Evolutionary conservation across 2,888 invertebrate species (phyloP).

Genomic region (Stramonita haemastoma): DNA sequence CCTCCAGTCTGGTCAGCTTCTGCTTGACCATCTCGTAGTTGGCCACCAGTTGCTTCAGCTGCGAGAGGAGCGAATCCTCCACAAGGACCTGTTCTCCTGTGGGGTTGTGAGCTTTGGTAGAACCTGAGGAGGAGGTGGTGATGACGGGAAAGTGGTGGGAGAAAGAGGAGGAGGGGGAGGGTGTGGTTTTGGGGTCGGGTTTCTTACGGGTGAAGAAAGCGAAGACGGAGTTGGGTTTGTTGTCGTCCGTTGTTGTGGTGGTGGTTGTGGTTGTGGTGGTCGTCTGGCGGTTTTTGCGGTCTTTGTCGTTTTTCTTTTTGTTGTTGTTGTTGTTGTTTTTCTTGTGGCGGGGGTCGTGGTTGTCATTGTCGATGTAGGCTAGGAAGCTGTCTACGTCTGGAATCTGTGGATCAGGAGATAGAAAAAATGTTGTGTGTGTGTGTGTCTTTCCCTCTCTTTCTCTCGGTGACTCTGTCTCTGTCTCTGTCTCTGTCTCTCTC

Average conservation of each 20-base stretch:
- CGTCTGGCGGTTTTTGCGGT: conserved; percentile 12
- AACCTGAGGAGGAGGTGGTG: not conserved
- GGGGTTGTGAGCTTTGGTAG: not conserved
- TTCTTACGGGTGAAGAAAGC: not conserved
- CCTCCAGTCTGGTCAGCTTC: conserved; percentile 32
- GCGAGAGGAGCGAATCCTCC: conserved; percentile 29
- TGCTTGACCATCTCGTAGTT: conserved; percentile 43
- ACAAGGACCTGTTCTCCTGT: not conserved
- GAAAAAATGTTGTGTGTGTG: not conserved
- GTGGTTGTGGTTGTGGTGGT: too few species aligned
- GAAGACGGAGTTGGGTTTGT: not conserved
- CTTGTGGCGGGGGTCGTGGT: not conserved
- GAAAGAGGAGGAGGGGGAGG: not conserved
- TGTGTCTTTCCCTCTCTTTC: too few species aligned
- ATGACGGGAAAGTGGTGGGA: conserved; percentile 2
- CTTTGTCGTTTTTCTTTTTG: conserved; percentile 15
- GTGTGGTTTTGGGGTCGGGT: not conserved
- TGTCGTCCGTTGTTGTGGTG: too few species aligned
- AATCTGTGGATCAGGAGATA: not conserved
- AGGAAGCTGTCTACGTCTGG: conserved; percentile 25
- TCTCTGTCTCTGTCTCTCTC: too few species aligned
- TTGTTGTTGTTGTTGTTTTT: not conserved
- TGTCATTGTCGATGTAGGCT: conserved; percentile 16
- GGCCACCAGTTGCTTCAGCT: conserved; percentile 44
- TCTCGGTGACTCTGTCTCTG: too few species aligned